Base-by-base conservation (phyloP, 2,888 invertebrate genomes). In the Heterodera filipjevi region DNA sequence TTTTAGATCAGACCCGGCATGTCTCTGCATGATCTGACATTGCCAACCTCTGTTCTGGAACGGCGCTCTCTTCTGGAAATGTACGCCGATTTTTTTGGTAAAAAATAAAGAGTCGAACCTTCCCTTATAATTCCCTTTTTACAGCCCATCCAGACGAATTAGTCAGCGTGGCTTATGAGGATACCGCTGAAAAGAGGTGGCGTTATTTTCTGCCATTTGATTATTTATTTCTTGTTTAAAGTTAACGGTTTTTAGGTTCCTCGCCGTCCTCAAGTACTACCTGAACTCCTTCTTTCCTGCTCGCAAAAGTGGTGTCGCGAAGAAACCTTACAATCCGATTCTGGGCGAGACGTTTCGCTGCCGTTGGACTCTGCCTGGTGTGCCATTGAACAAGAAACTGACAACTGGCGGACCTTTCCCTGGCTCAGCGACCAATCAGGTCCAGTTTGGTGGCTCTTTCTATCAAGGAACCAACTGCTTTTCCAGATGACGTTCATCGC, bases 301-400 rank as follows among this genome's bases (percentile, higher is more conserved):
- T 0, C 93, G 99, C 82, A 96, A 96, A 90, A 95, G 95, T 82
- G 93, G 95, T 14, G 96, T 99, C 35, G 97, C 98, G 82, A 98
- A 97, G 91, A 99, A 99, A 90, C 98, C 98, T 0, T 99, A 98
- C 91, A 99, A 99, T 92, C 98, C 99, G 5, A 94, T 99, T 84
- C 91, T 99, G 86, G 99, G 99, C 1, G 98, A 99, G 91, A 93
- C 95, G 80, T 99, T 99, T 91, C 93, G 84, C 92, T 86, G 86
- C 75, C 82, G 87, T 27, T 86, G 85, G 84, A 80, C 80, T 10
- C 84, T 87, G 12, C 87, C 87, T 1, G 86, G 82, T 3, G 27
- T 81, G 66, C 59, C 78, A 6, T 35, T 76, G 3, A 77, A 80
- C 27, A 79, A 82, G 32, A 84, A 84, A 76, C 85, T 84, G 33